Percentiles rank a stretch among this genome's conserved stretches.
Evolutionary conservation across 2,888 invertebrate genomes (phyloP).

Genomic region (Ctenicera cuprea): DNA sequence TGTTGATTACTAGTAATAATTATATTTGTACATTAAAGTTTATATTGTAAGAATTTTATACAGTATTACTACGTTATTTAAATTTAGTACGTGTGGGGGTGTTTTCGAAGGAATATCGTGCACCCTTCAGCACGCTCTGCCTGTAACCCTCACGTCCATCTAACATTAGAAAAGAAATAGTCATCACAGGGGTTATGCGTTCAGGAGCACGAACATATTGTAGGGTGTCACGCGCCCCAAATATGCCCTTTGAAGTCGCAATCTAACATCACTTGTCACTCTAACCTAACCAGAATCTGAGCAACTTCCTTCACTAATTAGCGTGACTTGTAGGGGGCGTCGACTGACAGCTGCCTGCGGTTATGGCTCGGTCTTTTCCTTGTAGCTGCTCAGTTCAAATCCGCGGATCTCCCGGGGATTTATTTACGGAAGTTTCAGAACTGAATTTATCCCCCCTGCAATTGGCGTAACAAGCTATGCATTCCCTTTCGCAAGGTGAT

Average conservation of each 20-base stretch:
- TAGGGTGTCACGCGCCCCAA: slow-evolving; percentile 41
- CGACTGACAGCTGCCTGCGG: slow-evolving; percentile 52
- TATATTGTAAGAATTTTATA: too few species aligned
- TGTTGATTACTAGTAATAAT: too few species aligned
- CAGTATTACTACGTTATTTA: too few species aligned
- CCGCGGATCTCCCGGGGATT: slow-evolving; percentile 47
- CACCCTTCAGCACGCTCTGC: too few species aligned
- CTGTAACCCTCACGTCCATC: background rate
- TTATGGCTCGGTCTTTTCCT: slow-evolving; percentile 52
- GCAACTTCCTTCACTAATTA: slow-evolving; percentile 55
- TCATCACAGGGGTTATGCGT: background rate
- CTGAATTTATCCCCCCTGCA: slow-evolving; percentile 37
- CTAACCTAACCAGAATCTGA: slow-evolving; percentile 52
- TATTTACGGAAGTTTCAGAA: slow-evolving; percentile 47
- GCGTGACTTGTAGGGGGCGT: slow-evolving; percentile 55
- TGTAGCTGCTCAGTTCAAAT: slow-evolving; percentile 49
- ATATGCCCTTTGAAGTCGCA: slow-evolving; percentile 46
- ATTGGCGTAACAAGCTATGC: slow-evolving; percentile 39
- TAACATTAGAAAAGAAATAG: slow-evolving; percentile 9
- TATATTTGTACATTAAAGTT: too few species aligned
- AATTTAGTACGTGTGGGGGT: too few species aligned
- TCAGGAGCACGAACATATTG: slow-evolving; percentile 22
- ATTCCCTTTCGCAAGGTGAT: slow-evolving; percentile 15
- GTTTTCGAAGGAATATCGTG: too few species aligned
- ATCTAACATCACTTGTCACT: slow-evolving; percentile 52